Percentiles rank a stretch among this genome's conserved stretches.
Evolutionary conservation across 2,113 vertebrate species (phyloP).

Genomic region (Proterorhinus semilunaris): DNA sequence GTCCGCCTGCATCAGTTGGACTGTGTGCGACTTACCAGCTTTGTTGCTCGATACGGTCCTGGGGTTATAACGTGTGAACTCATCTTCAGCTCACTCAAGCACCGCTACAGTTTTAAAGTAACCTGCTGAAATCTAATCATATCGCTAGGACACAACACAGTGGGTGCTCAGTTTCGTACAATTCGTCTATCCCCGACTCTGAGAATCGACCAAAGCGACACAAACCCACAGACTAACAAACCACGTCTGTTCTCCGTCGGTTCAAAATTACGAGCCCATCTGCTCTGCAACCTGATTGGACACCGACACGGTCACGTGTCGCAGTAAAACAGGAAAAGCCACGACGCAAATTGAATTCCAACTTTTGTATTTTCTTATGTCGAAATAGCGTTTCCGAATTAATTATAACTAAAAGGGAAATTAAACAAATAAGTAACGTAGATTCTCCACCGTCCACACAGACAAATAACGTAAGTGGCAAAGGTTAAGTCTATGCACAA

Average conservation of each 20-base stretch:
- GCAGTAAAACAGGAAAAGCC: not conserved
- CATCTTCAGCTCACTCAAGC: slow-evolving; percentile 35
- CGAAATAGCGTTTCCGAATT: too few species aligned
- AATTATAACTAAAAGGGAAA: too few species aligned
- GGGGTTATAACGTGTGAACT: slow-evolving; percentile 60
- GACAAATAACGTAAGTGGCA: not conserved
- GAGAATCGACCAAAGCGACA: not conserved
- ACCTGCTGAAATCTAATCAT: not conserved
- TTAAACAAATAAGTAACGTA: too few species aligned
- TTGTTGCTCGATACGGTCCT: slow-evolving; percentile 63
- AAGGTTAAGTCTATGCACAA: not conserved
- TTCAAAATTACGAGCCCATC: slow-evolving; percentile 74
- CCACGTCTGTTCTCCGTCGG: slow-evolving; percentile 27
- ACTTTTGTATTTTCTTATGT: too few species aligned
- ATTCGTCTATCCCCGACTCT: not conserved
- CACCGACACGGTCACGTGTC: slow-evolving; percentile 48
- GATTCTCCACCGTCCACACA: not conserved
- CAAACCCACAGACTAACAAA: not conserved
- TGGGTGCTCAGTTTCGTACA: not conserved
- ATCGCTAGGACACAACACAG: not conserved
- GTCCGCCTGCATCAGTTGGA: not conserved
- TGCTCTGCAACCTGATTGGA: slow-evolving; percentile 63
- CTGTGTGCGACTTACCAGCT: slow-evolving; percentile 44
- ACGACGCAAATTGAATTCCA: not conserved
- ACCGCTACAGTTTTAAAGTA: not conserved